Percentiles rank a stretch among this genome's conserved stretches.
These are phyloP conservation scores for Steatocranus sp. DNA, from an alignment of 2,797 vertebrate species.

Conservation along the genomic window DNA sequence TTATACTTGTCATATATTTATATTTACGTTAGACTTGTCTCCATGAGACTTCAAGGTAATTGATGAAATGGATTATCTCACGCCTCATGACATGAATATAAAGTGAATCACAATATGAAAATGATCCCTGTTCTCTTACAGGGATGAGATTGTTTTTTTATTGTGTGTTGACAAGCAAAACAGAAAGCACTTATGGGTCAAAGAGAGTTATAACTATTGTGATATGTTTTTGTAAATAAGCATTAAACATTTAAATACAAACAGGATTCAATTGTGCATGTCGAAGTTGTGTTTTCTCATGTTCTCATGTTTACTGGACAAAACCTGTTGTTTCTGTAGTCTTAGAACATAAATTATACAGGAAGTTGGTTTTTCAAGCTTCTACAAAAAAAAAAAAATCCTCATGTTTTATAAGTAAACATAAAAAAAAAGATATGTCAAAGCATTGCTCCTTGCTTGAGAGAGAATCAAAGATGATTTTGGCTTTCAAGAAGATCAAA, in stretches of 20 bases:
- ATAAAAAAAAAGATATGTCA: conserved; percentile 30
- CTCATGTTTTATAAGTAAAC: conserved; percentile 48
- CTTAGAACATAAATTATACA: neutral
- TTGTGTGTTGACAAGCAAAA: neutral
- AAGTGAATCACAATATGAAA: neutral
- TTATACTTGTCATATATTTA: neutral
- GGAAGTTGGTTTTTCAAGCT: neutral
- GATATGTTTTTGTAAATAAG: conserved; percentile 3
- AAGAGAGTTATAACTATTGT: neutral
- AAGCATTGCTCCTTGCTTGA: neutral
- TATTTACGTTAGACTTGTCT: neutral
- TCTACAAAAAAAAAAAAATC: conserved; percentile 1
- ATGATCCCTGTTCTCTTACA: neutral
- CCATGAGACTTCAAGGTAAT: neutral
- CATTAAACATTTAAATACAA: conserved; percentile 38
- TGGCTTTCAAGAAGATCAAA: conserved; percentile 40
- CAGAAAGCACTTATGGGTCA: neutral
- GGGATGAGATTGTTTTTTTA: neutral
- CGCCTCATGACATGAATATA: neutral
- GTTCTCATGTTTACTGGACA: neutral
- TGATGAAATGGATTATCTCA: neutral
- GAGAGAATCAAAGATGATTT: conserved; percentile 43
- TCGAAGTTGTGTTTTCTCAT: neutral
- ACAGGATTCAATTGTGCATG: neutral
- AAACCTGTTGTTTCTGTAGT: conserved; percentile 7